Conservation (phyloP, 2,888 invertebrate species). For the Acanthopleura granulata region DNA sequence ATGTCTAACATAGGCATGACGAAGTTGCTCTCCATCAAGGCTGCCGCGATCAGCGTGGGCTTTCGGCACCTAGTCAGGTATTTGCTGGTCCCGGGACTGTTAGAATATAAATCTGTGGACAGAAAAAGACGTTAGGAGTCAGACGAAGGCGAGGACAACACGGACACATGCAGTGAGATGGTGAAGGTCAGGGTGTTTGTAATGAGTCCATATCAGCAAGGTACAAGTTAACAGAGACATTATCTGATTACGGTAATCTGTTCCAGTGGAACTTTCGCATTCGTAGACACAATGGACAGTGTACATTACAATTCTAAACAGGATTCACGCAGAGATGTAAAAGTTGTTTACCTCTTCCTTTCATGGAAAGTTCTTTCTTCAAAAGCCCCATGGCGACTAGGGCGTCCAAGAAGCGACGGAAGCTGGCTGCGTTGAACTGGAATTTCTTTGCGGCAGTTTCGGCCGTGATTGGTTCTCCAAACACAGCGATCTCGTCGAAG, state of each 20-base stretch:
- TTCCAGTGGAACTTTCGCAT: too few relatives aligned
- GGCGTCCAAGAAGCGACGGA: conserved; percentile 46
- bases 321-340: not conserved
- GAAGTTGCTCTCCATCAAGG: conserved; percentile 33
- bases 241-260: too few relatives aligned
- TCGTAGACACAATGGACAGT: too few relatives aligned
- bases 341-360: conserved; percentile 26
- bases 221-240: too few relatives aligned
- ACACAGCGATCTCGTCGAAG: conserved; percentile 47
- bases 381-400: conserved; percentile 43
- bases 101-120: conserved; percentile 27
- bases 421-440: conserved; percentile 38
- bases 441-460: conserved; percentile 40
- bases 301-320: too few relatives aligned
- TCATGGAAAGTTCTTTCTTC: conserved; percentile 31
- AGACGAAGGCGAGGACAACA: too few relatives aligned
- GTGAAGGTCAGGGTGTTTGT: too few relatives aligned
- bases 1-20: conserved; percentile 35
- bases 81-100: conserved; percentile 34
- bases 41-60: conserved; percentile 35
- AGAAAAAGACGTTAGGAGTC: too few relatives aligned
- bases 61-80: conserved; percentile 38
- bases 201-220: too few relatives aligned
- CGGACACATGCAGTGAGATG: too few relatives aligned
- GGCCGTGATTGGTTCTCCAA: conserved; percentile 33